Conservation (phyloP, 2,888 invertebrate species). For the Incurvaria masculella region DNA sequence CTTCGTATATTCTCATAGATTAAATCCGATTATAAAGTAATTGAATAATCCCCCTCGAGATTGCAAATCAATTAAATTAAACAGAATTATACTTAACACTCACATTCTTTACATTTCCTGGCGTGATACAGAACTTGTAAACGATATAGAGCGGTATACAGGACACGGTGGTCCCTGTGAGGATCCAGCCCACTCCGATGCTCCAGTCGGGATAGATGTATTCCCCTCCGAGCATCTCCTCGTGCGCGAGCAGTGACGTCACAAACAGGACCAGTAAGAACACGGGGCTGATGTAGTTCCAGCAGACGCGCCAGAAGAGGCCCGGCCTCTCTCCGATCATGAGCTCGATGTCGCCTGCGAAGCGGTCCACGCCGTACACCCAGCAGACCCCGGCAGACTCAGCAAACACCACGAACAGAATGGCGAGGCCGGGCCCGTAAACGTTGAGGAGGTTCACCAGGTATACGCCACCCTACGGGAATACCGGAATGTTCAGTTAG, state of each 20-base stretch:
- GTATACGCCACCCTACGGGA: conserved; percentile 77
- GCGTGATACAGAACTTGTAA: conserved; percentile 70
- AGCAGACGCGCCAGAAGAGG: conserved; percentile 78
- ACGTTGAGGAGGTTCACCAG: conserved; percentile 84
- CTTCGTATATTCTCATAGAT: too few species aligned
- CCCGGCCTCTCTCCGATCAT: conserved; percentile 82
- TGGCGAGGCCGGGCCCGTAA: conserved; percentile 83
- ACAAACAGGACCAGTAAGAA: conserved; percentile 84
- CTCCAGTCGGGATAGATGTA: conserved; percentile 81
- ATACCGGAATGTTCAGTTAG: conserved; percentile 14
- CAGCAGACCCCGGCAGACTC: conserved; percentile 88
- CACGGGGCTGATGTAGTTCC: conserved; percentile 82
- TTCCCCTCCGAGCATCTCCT: conserved; percentile 73
- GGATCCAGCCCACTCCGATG: conserved; percentile 73
- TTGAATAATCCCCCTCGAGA: too few species aligned
- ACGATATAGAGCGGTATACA: conserved; percentile 83
- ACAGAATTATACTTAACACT: conserved; percentile 20
- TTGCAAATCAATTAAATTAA: too few species aligned
- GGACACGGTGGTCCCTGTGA: conserved; percentile 81
- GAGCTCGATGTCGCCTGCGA: conserved; percentile 74
- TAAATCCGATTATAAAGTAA: too few species aligned
- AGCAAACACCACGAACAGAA: conserved; percentile 87
- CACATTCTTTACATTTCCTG: conserved; percentile 49
- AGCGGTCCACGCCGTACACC: conserved; percentile 82
- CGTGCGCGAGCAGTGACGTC: conserved; percentile 75